Conservation (phyloP, 1,140 invertebrate genomes). For the Nylanderia fulva region DNA sequence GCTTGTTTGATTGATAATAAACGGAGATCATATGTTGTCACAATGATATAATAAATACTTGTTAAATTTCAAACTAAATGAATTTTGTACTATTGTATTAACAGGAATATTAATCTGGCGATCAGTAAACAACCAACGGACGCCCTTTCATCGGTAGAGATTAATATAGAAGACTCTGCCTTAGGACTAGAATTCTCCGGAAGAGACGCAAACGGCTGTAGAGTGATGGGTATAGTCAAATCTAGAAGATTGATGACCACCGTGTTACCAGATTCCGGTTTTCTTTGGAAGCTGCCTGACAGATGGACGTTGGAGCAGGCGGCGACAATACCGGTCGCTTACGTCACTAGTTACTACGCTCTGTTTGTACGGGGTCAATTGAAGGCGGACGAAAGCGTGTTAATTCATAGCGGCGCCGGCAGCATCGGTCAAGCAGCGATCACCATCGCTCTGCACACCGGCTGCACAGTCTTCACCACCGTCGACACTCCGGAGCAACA, state of each 20-base stretch:
- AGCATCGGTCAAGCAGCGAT: constrained; percentile 99
- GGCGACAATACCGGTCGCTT: constrained; percentile 97
- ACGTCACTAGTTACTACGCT: constrained; percentile 97
- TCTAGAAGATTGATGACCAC: constrained; percentile 96
- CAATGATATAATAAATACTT: constrained; percentile 70
- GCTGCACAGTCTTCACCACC: constrained; percentile 95
- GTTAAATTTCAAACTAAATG: too few relatives aligned
- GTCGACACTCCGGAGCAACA: constrained; percentile 95
- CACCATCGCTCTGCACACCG: constrained; percentile 94
- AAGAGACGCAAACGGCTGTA: constrained; percentile 89
- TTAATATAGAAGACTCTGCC: constrained; percentile 95
- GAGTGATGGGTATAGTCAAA: constrained; percentile 97
- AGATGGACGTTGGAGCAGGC: constrained; percentile 96
- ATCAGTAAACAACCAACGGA: constrained; percentile 98
- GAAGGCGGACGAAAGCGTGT: constrained; percentile 92
- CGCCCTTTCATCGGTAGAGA: constrained; percentile 93
- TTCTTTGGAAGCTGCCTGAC: constrained; percentile 96
- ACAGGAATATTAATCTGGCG: constrained; percentile 97
- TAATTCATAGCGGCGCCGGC: constrained; percentile 98
- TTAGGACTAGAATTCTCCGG: constrained; percentile 98
- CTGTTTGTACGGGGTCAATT: constrained; percentile 94
- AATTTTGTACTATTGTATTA: too few relatives aligned
- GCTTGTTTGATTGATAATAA: too few relatives aligned
- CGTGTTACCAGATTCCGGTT: constrained; percentile 93
- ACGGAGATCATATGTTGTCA: too few relatives aligned